Percentiles rank a stretch among this genome's conserved stretches.
Evolutionary conservation across 2,888 invertebrate species (phyloP).

Genomic region (Andrena dorsata): DNA sequence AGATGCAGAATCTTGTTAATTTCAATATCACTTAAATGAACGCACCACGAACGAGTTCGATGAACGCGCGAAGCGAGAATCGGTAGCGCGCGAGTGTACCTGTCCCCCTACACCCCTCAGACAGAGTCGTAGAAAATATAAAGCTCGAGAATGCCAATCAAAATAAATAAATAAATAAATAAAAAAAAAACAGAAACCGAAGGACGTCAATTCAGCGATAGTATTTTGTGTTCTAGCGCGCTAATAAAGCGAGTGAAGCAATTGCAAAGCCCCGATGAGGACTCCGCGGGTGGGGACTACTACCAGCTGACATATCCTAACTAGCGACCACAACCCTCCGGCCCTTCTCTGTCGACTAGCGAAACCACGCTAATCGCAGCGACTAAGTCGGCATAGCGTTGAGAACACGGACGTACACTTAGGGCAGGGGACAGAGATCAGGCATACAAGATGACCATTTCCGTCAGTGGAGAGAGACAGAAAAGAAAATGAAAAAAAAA

Average conservation of each 20-base stretch:
- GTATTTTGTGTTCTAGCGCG: conserved; percentile 84
- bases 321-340: conserved; percentile 80
- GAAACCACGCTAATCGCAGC: conserved; percentile 66
- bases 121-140: conserved; percentile 5
- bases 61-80: background rate
- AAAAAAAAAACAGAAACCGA: conserved; percentile 22
- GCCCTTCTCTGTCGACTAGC: conserved; percentile 74
- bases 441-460: conserved; percentile 34
- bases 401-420: conserved; percentile 60
- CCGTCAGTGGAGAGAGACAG: conserved; percentile 6
- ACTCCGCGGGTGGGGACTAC: conserved; percentile 83
- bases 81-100: background rate
- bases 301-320: conserved; percentile 84
- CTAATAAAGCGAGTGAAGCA: conserved; percentile 83
- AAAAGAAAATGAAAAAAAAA: conserved; percentile 13
- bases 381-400: conserved; percentile 60
- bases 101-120: background rate
- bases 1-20: background rate
- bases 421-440: conserved; percentile 45
- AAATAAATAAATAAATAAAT: conserved; percentile 19
- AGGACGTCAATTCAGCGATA: conserved; percentile 69
- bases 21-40: background rate
- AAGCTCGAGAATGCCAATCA: background rate
- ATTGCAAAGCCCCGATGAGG: conserved; percentile 83
- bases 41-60: background rate